Conservation (phyloP, 2,113 vertebrate species). For the Cebidichthys violaceus region DNA sequence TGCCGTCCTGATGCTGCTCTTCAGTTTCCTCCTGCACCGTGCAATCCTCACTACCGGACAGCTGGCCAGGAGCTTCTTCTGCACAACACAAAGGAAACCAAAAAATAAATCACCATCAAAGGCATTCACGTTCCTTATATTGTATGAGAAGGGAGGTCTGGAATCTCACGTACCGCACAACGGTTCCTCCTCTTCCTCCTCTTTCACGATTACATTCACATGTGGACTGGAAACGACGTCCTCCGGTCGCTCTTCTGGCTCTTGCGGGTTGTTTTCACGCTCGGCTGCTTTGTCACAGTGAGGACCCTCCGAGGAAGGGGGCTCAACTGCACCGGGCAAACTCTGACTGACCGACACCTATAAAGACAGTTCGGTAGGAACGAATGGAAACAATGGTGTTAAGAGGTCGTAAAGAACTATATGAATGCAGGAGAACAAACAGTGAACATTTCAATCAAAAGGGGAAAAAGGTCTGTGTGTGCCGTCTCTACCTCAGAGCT, state of each 20-base stretch:
- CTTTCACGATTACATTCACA: conserved; percentile 74
- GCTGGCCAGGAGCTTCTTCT: conserved; percentile 46
- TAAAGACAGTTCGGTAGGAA: not conserved
- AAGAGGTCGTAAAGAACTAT: not conserved
- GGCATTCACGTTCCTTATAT: not conserved
- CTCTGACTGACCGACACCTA: conserved; percentile 46
- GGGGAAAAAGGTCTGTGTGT: not conserved
- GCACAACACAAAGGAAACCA: conserved; percentile 1
- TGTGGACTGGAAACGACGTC: conserved; percentile 38
- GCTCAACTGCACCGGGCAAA: conserved; percentile 12
- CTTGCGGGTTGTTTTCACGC: conserved; percentile 4
- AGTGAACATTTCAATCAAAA: not conserved
- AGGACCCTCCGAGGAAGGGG: conserved; percentile 7
- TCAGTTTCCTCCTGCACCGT: conserved; percentile 19
- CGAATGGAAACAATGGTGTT: not conserved
- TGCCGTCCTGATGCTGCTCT: conserved; percentile 45
- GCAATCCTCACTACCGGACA: conserved; percentile 39
- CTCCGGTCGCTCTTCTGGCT: conserved; percentile 3
- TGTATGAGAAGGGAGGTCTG: not conserved
- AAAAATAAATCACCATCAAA: not conserved
- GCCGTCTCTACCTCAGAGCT: conserved; percentile 49
- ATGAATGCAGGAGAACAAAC: not conserved
- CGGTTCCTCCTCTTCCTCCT: conserved; percentile 77
- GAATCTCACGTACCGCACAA: conserved; percentile 62
- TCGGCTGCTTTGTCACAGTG: conserved; percentile 37